These are phyloP conservation scores for Sandelia bainsii DNA, from an alignment of 2,797 vertebrate species.

Conservation along the genomic window DNA sequence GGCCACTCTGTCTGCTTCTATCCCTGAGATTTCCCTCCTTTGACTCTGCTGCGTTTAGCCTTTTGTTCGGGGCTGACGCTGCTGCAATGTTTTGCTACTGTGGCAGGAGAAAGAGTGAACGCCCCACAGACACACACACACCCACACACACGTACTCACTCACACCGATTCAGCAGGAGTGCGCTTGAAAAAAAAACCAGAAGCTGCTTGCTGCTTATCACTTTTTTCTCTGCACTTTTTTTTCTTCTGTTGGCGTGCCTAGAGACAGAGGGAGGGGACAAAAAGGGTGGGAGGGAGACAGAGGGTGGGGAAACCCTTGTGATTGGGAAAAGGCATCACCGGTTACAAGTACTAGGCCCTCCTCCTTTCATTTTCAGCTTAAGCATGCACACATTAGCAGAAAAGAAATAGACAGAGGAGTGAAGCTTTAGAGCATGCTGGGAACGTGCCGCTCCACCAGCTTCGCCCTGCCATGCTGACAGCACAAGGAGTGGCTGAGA, in stretches of 20 bases:
- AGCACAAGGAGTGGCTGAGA: constrained; percentile 66
- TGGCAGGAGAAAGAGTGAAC: constrained; percentile 68
- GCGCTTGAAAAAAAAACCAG: constrained; percentile 86
- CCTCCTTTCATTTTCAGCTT: constrained; percentile 60
- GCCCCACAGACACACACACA: constrained; percentile 46
- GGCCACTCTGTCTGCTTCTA: constrained; percentile 54
- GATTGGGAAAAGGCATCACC: constrained; percentile 78
- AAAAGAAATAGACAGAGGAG: constrained; percentile 61
- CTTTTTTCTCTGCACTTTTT: constrained; percentile 75
- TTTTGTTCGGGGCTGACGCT: constrained; percentile 70
- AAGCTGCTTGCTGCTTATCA: constrained; percentile 83
- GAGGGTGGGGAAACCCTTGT: constrained; percentile 74
- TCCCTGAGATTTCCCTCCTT: constrained; percentile 73
- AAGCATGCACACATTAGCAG: constrained; percentile 36
- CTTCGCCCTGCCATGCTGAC: constrained; percentile 71
- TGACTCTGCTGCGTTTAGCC: constrained; percentile 69
- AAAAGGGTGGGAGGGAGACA: constrained; percentile 40
- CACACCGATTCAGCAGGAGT: constrained; percentile 79
- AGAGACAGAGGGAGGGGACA: constrained; percentile 70
- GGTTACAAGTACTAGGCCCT: constrained; percentile 54
- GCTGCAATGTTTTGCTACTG: constrained; percentile 72
- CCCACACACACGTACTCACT: constrained; percentile 34
- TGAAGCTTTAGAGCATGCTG: constrained; percentile 62
- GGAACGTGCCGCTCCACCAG: constrained; percentile 68
- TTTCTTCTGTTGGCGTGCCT: constrained; percentile 68